Evolutionary conservation across 2,113 vertebrate species (phyloP).

Genomic region (Casuarius casuarius): DNA sequence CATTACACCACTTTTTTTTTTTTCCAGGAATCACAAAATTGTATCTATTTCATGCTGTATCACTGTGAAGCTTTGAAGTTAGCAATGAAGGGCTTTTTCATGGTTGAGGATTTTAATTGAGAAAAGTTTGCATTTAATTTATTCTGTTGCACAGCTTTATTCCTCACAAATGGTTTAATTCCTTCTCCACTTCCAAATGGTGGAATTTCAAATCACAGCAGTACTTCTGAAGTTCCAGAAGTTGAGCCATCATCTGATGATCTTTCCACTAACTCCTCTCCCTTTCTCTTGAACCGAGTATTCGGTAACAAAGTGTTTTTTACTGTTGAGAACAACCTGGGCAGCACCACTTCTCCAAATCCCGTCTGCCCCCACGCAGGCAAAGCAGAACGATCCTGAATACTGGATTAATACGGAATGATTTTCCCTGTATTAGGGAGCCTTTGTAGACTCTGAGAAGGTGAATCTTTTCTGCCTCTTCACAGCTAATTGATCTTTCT

Average conservation of each 20-base stretch:
- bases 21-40: neutral
- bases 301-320: neutral
- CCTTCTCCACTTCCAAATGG: neutral
- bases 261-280: neutral
- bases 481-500: neutral
- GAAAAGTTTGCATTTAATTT: neutral
- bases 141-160: neutral
- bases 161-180: neutral
- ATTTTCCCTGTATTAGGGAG: neutral
- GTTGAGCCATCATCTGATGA: neutral
- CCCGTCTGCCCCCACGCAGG: fast-evolving
- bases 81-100: neutral
- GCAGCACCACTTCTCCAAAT: neutral
- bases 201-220: neutral
- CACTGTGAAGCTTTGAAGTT: neutral
- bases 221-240: neutral
- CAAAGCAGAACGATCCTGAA: neutral
- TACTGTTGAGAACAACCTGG: neutral
- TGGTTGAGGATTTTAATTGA: neutral
- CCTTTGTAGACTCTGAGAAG: neutral
- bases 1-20: neutral
- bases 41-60: neutral
- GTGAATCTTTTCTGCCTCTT: neutral
- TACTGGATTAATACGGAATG: neutral
- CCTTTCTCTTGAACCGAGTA: neutral